A percentile compares a stretch with the other conserved stretches of the same genome.
Conservation (phyloP, 2,888 invertebrate species). For the Lasioglossum morio region DNA sequence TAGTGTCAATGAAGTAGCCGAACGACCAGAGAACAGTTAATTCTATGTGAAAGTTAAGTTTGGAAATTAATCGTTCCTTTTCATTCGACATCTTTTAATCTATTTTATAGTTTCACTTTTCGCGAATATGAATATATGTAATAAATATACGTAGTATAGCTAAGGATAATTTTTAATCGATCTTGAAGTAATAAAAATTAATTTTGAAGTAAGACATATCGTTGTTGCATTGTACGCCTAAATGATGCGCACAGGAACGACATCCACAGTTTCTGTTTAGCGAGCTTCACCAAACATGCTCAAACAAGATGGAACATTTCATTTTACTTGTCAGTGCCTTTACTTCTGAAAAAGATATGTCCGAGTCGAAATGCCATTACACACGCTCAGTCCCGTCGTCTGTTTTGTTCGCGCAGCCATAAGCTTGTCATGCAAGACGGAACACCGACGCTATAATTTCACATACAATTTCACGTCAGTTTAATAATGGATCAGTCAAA, state of each 20-base stretch:
- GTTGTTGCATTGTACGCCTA: slow-evolving; percentile 7
- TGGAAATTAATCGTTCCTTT: neutral
- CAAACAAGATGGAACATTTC: neutral
- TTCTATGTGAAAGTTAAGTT: slow-evolving; percentile 12
- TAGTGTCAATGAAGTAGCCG: neutral
- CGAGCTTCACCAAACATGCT: neutral
- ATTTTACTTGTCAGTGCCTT: neutral
- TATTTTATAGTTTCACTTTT: too few species aligned
- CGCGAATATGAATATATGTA: neutral
- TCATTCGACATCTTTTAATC: neutral
- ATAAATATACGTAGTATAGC: neutral
- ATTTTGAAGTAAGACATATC: neutral
- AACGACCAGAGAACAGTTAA: slow-evolving; percentile 7
- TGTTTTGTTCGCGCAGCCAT: neutral
- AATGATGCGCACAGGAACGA: neutral
- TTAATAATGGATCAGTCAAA: neutral
- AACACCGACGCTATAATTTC: neutral
- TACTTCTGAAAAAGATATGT: neutral
- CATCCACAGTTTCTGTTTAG: neutral
- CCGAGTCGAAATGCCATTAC: neutral
- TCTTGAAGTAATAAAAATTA: slow-evolving; percentile 8
- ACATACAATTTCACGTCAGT: neutral
- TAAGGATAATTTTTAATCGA: neutral
- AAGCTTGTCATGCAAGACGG: neutral
- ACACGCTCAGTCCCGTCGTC: neutral